Percentiles rank a stretch among this genome's conserved stretches.
Evolutionary conservation across 2,888 invertebrate genomes (phyloP).

Genomic region (Trissolcus brochymenae): DNA sequence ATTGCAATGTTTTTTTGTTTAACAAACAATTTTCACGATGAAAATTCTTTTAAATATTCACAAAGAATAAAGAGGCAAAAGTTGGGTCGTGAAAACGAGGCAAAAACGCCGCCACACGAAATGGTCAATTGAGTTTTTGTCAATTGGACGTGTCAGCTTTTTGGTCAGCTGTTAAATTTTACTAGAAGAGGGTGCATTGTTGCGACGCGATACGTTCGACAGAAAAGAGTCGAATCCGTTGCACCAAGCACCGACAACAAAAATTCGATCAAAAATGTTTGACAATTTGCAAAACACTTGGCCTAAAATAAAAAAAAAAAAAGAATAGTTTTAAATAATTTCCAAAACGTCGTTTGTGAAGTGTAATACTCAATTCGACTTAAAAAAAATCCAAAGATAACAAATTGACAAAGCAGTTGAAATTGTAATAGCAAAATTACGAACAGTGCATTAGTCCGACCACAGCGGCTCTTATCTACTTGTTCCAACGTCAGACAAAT

Average conservation of each 20-base stretch:
- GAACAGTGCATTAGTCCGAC: conserved; percentile 16
- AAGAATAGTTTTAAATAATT: too few species aligned
- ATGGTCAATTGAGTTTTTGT: conserved; percentile 37
- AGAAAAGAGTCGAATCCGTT: conserved; percentile 16
- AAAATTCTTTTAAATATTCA: too few species aligned
- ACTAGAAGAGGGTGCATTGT: conserved; percentile 10
- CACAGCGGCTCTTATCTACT: conserved; percentile 32
- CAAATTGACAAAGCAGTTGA: too few species aligned
- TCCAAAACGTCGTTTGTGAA: too few species aligned
- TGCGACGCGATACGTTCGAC: conserved; percentile 12
- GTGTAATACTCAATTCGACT: too few species aligned
- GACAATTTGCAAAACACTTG: conserved; percentile 1
- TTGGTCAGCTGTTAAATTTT: conserved; percentile 23
- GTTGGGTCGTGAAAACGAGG: background rate
- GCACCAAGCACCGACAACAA: background rate
- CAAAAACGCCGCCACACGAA: conserved; percentile 6
- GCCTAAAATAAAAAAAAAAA: too few species aligned
- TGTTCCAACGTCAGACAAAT: conserved; percentile 19
- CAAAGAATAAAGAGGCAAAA: conserved; percentile 15
- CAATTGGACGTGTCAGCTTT: conserved; percentile 36
- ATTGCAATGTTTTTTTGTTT: too few species aligned
- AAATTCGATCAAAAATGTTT: conserved; percentile 7
- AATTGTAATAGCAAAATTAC: too few species aligned
- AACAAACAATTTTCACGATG: too few species aligned
- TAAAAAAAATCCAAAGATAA: too few species aligned